Conservation (phyloP, 2,888 invertebrate species). For the Amphipyra tragopoginis region DNA sequence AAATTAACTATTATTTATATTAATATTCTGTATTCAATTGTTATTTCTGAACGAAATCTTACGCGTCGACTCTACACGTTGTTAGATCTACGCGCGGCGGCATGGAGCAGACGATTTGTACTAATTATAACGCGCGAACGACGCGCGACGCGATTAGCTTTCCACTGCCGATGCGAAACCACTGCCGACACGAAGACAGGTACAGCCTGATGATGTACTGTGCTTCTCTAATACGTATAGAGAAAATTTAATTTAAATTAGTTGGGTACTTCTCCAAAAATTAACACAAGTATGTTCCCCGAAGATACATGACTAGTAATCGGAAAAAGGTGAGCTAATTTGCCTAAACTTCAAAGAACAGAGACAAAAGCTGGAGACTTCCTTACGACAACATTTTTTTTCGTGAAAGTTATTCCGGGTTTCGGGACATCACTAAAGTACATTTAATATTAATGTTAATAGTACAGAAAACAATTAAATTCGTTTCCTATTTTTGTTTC, state of each 20-base stretch:
- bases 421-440: too few relatives aligned
- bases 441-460: too few relatives aligned
- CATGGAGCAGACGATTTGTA: slow-evolving; percentile 84
- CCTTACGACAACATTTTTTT: too few relatives aligned
- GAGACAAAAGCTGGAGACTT: too few relatives aligned
- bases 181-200: slow-evolving; percentile 48
- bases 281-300: too few relatives aligned
- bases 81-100: slow-evolving; percentile 66
- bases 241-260: slow-evolving; percentile 9
- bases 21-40: neutral
- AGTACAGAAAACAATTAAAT: too few relatives aligned
- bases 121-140: slow-evolving; percentile 89
- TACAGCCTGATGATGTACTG: slow-evolving; percentile 41
- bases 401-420: too few relatives aligned
- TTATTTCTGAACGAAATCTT: neutral
- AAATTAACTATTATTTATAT: neutral
- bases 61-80: slow-evolving; percentile 64
- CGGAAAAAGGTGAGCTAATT: too few relatives aligned
- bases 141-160: slow-evolving; percentile 84
- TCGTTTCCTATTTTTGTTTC: too few relatives aligned
- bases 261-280: too few relatives aligned
- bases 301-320: too few relatives aligned
- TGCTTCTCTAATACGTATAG: neutral
- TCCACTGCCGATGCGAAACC: slow-evolving; percentile 72
- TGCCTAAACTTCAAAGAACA: too few relatives aligned